Evolutionary conservation across 2,797 vertebrate genomes (phyloP).

Genomic region (Anomalospiza imberbis): DNA sequence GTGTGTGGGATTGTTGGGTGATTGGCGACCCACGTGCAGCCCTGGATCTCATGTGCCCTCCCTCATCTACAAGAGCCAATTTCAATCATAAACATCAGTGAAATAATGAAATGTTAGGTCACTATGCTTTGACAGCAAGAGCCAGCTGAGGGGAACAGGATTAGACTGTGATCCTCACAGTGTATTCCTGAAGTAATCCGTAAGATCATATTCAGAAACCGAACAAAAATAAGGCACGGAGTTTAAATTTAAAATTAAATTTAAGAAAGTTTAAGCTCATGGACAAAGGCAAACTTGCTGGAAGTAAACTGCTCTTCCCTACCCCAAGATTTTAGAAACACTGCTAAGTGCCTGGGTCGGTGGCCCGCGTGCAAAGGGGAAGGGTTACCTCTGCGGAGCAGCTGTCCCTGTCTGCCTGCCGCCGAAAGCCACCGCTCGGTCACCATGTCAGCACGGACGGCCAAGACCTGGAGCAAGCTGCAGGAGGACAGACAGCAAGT

Average conservation of each 20-base stretch:
- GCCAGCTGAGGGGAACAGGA: neutral
- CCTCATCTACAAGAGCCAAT: neutral
- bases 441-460: conserved; percentile 36
- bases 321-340: neutral
- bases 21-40: neutral
- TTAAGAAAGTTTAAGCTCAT: neutral
- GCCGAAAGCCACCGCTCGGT: conserved; percentile 10
- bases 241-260: neutral
- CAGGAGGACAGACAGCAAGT: neutral
- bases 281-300: neutral
- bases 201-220: neutral
- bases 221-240: fast-evolving
- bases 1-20: fast-evolving
- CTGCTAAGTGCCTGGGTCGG: fast-evolving
- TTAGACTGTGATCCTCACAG: neutral
- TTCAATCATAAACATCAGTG: neutral
- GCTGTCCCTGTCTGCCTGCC: conserved; percentile 43
- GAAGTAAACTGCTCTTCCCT: neutral
- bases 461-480: conserved; percentile 12
- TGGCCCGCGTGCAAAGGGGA: neutral
- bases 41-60: neutral
- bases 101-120: neutral
- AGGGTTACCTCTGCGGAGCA: conserved; percentile 67
- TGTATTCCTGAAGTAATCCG: neutral
- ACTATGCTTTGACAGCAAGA: neutral